Evolutionary conservation across 2,113 vertebrate genomes (phyloP).

Genomic region (Ageneiosus marmoratus): DNA sequence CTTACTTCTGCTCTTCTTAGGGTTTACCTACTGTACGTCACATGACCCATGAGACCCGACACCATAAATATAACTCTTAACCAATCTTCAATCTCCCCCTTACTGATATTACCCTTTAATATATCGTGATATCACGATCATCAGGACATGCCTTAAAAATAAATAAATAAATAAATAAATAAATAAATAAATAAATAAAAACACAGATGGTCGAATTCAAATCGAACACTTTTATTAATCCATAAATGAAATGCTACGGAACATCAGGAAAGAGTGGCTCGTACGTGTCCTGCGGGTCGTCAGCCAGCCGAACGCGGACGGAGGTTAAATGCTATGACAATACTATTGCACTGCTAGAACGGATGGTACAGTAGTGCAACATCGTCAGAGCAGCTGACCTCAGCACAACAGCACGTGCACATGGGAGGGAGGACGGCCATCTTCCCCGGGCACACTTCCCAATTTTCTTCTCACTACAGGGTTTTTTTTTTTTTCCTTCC

Average conservation of each 20-base stretch:
- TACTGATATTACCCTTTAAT: background rate
- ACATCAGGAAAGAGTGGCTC: too few species aligned
- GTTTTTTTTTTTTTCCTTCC: background rate
- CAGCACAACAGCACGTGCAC: constrained; percentile 77
- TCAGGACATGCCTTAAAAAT: background rate
- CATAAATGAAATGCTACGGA: too few species aligned
- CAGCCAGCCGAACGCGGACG: constrained; percentile 46
- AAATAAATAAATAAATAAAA: too few species aligned
- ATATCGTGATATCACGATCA: background rate
- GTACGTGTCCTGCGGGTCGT: background rate
- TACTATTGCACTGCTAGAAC: constrained; percentile 99
- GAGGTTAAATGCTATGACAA: constrained; percentile 97
- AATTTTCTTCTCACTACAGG: background rate
- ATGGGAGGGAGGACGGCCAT: constrained; percentile 54
- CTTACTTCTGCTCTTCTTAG: constrained; percentile 35
- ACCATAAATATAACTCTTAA: too few species aligned
- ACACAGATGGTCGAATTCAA: background rate
- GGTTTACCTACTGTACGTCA: background rate
- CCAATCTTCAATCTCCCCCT: too few species aligned
- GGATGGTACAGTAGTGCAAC: constrained; percentile 97
- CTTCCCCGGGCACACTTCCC: constrained; percentile 54
- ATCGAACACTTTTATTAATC: background rate
- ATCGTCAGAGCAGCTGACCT: constrained; percentile 93
- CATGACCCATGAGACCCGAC: background rate
- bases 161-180: background rate